Evolutionary conservation across 2,888 invertebrate genomes (phyloP).

Genomic region (Metallyticus violacea): DNA sequence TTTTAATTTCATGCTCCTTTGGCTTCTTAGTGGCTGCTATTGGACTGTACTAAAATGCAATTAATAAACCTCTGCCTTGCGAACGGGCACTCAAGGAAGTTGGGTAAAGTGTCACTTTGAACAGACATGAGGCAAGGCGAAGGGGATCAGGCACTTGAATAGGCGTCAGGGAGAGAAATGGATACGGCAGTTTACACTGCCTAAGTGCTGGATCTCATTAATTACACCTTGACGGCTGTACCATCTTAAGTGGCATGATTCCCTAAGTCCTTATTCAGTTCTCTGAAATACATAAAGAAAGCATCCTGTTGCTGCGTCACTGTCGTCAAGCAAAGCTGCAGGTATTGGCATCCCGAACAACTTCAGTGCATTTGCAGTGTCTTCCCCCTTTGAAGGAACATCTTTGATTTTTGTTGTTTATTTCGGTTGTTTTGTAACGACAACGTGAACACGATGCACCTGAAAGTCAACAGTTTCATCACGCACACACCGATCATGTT

Average conservation of each 20-base stretch:
- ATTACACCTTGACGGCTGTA: conserved; percentile 26
- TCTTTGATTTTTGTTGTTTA: too few relatives aligned
- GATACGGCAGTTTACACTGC: conserved; percentile 28
- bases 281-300: background rate
- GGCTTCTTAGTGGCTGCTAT: too few relatives aligned
- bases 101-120: background rate
- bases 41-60: background rate
- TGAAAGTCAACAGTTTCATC: too few relatives aligned
- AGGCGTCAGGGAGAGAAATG: background rate
- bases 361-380: too few relatives aligned
- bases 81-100: background rate
- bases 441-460: too few relatives aligned
- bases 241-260: background rate
- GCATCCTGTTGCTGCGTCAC: too few relatives aligned
- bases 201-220: conserved; percentile 31
- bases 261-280: background rate
- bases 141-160: background rate
- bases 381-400: too few relatives aligned
- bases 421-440: too few relatives aligned
- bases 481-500: too few relatives aligned
- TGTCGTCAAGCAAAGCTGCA: too few relatives aligned
- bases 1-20: too few relatives aligned
- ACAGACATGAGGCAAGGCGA: background rate
- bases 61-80: background rate
- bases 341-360: too few relatives aligned